A percentile compares a stretch with the other conserved stretches of the same genome.
Evolutionary conservation across 2,888 invertebrate genomes (phyloP).

Genomic region (Entomobrya multifasciata): DNA sequence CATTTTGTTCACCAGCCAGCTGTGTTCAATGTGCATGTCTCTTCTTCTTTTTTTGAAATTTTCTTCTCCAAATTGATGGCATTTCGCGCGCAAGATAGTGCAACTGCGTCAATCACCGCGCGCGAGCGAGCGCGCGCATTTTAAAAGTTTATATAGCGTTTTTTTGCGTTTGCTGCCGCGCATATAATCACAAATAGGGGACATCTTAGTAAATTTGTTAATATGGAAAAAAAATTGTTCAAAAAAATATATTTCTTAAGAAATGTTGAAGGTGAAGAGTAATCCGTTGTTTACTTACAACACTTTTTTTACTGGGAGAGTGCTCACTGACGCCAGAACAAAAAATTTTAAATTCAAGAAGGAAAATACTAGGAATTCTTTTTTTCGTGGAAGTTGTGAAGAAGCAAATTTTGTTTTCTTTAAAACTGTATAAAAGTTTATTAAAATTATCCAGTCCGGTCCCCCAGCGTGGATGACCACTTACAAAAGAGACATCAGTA

Average conservation of each 20-base stretch:
- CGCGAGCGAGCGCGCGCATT: constrained; percentile 55
- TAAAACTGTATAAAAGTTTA: constrained; percentile 29
- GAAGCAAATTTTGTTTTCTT: constrained; percentile 22
- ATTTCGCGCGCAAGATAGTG: too few species aligned
- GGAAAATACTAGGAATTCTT: constrained; percentile 64
- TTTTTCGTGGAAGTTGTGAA: constrained; percentile 44
- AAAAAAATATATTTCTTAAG: constrained; percentile 53
- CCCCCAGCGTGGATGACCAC: constrained; percentile 45
- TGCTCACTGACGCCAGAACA: constrained; percentile 67
- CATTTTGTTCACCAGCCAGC: constrained; percentile 55
- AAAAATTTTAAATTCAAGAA: constrained; percentile 56
- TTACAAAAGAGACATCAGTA: constrained; percentile 36
- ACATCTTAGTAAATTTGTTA: constrained; percentile 68
- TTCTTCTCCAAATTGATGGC: constrained; percentile 46
- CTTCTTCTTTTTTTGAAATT: constrained; percentile 45
- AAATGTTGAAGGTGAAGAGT: constrained; percentile 54
- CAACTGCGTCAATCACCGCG: too few species aligned
- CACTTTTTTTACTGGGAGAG: constrained; percentile 53
- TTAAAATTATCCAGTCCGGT: constrained; percentile 35
- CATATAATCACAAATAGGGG: constrained; percentile 57
- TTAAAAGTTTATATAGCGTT: constrained; percentile 28
- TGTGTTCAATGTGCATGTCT: constrained; percentile 38
- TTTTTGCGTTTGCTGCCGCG: constrained; percentile 44
- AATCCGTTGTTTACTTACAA: constrained; percentile 69
- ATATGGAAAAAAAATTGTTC: constrained; percentile 50